Evolutionary conservation across 1,140 invertebrate genomes (phyloP).

Genomic region (Oscheius sp.): DNA sequence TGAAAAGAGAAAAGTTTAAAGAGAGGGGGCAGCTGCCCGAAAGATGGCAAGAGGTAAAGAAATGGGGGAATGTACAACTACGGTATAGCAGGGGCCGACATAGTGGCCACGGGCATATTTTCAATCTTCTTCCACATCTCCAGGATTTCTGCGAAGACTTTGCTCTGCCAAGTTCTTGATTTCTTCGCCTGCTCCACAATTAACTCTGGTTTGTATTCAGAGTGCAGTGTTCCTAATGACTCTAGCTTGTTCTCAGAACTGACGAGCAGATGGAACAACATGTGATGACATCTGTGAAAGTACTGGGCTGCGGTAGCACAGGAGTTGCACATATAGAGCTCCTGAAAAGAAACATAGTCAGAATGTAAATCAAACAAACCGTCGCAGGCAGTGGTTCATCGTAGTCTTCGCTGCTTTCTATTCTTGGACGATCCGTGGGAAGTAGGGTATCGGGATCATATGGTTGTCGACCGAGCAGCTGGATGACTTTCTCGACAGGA

Average conservation of each 20-base stretch:
- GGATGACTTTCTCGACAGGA: conserved; percentile 12
- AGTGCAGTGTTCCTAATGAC: conserved; percentile 3
- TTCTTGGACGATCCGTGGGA: neutral
- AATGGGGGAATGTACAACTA: too few relatives aligned
- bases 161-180: neutral
- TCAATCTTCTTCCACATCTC: conserved; percentile 17
- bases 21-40: too few relatives aligned
- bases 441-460: conserved; percentile 37
- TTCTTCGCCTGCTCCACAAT: conserved; percentile 17
- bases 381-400: conserved; percentile 22
- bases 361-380: neutral
- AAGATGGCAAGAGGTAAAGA: too few relatives aligned
- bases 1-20: too few relatives aligned
- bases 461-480: conserved; percentile 24
- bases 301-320: conserved; percentile 23
- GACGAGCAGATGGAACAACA: conserved; percentile 19
- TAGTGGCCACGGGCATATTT: too few relatives aligned
- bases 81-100: too few relatives aligned
- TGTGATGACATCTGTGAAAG: conserved; percentile 37
- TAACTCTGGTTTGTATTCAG: neutral
- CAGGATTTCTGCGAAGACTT: neutral
- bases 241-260: conserved; percentile 2
- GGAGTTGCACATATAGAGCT: conserved; percentile 24
- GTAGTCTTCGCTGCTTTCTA: conserved; percentile 4
- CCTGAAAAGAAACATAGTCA: conserved; percentile 17